Conservation (phyloP, 2,113 vertebrate genomes). For the Lipotes vexillifer region DNA sequence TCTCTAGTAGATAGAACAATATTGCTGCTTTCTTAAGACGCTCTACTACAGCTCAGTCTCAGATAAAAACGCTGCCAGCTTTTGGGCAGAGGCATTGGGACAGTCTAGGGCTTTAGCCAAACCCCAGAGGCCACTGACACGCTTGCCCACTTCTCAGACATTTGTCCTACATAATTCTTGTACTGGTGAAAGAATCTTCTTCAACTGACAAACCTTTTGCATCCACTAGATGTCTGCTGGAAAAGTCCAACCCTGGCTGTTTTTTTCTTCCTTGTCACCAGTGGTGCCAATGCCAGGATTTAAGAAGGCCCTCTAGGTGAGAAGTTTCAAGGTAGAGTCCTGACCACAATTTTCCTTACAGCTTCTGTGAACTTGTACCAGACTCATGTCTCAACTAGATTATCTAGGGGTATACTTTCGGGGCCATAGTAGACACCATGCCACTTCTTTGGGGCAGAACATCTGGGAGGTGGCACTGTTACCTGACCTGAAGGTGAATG, state of each 20-base stretch:
- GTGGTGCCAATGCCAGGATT: background rate
- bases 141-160: background rate
- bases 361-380: background rate
- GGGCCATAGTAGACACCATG: background rate
- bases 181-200: background rate
- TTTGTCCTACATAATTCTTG: background rate
- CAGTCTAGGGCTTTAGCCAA: background rate
- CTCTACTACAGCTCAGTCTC: background rate
- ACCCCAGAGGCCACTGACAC: background rate
- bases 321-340: background rate
- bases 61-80: background rate
- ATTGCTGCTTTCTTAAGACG: background rate
- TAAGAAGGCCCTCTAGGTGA: background rate
- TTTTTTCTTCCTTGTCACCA: background rate
- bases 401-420: background rate
- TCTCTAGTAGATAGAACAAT: background rate
- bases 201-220: background rate
- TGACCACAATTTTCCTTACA: background rate
- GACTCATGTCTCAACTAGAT: background rate
- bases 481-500: constrained; percentile 46
- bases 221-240: background rate
- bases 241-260: background rate
- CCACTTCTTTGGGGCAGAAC: constrained; percentile 26
- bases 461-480: constrained; percentile 34
- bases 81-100: background rate